Evolutionary conservation across 2,888 invertebrate genomes (phyloP), one percentile per base, ranked within the genome.

Genomic region (Acrobasis suavella): DNA sequence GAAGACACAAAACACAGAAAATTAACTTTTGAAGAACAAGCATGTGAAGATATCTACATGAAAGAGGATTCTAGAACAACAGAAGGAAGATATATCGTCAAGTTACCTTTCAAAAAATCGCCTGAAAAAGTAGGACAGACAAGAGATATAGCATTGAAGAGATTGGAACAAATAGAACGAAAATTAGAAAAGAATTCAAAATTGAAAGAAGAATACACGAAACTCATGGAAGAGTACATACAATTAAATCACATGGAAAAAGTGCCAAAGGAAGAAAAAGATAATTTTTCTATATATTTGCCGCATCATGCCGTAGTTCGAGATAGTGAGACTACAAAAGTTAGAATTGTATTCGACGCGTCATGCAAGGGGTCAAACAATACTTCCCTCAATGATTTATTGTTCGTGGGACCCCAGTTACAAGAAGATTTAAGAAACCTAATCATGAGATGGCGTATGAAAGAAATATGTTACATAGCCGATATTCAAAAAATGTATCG

Each of bases 401-500:
- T 62, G n/a, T 22, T 62, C 42, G 46, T 55, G 8, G 63, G 63
- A 10, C 63, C 63, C 17, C 17, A 37, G 0, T 16, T 63, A 3
- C 63, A 63, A 51, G n/a, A 17, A 10, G 60, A 59, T n/a, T 39
- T 63, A 50, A 46, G 63, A 15, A 54, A 60, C 22, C 54, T 60
- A 5, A 9, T 63, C 9, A 37, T 63, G 46, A 15, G 52, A n/a
- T 63, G 62, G 58, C 42, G 62, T n/a, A 2, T 8, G 12, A 42
- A 63, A 52, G 37, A n/a, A 17, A 59, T 63, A 32, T 38, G 59
- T 37, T 3, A 62, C 0, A 37, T 49, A 9, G 50, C 62, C 2
- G 65, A 65, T 14, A 60, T 65, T 10, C 38, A 58, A 1, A 63
- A 65, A 50, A 65, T 65, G 65, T 65, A 65, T n/a, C 39, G 60